Conservation (phyloP, 2,797 vertebrate genomes). For the Pseudopleuronectes americanus region DNA sequence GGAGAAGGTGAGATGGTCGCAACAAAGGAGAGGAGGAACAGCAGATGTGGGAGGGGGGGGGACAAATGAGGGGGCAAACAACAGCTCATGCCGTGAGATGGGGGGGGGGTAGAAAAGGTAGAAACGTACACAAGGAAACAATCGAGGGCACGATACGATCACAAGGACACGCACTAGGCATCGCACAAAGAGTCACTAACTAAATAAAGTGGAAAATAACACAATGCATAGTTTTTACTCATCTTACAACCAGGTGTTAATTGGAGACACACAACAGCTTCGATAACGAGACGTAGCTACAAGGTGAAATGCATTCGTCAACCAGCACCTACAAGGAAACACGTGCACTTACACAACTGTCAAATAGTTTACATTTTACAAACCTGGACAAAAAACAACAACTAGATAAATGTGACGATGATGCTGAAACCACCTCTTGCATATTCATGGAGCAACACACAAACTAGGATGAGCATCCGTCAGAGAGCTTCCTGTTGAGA, state of each 20-base stretch:
- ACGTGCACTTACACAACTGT: not conserved
- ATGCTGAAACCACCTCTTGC: not conserved
- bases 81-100: conserved; percentile 31
- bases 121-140: conserved; percentile 1
- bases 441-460: conserved; percentile 38
- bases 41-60: conserved; percentile 46
- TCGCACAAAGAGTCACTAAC: conserved; percentile 57
- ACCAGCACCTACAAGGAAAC: too few species aligned
- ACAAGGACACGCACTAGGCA: not conserved
- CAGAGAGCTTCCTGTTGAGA: conserved; percentile 31
- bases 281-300: conserved; percentile 17
- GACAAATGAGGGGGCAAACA: conserved; percentile 31
- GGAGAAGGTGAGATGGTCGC: conserved; percentile 50
- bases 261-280: conserved; percentile 43
- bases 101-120: not conserved
- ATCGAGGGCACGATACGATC: conserved; percentile 3
- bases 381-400: not conserved
- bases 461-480: conserved; percentile 21
- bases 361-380: not conserved
- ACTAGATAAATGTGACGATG: not conserved
- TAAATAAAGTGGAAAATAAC: conserved; percentile 22
- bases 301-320: not conserved
- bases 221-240: conserved; percentile 28
- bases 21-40: conserved; percentile 56
- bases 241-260: conserved; percentile 67